A percentile compares a stretch with the other conserved stretches of the same genome.
Conservation (phyloP, 1,140 invertebrate species). For the Pogonomyrmex californicus region DNA sequence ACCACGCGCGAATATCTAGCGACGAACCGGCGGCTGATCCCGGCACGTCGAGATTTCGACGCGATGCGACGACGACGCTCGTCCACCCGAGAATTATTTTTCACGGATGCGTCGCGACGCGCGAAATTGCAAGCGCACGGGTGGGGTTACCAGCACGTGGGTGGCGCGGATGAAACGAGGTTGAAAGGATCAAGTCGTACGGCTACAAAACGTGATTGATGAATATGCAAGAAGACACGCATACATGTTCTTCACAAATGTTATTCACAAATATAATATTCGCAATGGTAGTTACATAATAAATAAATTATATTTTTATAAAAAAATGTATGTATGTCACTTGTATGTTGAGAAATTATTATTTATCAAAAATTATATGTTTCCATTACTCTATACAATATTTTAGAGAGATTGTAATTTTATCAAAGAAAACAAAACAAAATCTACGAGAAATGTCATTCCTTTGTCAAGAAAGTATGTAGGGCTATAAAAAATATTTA, state of each 20-base stretch:
- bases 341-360: neutral
- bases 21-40: neutral
- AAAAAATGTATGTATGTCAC: neutral
- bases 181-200: neutral
- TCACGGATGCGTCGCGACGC: conserved; percentile 23
- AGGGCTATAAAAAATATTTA: neutral
- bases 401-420: neutral
- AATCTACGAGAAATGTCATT: neutral
- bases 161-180: neutral
- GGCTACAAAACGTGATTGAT: neutral
- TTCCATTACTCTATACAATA: neutral
- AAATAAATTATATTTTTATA: neutral
- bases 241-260: neutral
- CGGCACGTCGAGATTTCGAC: conserved; percentile 49
- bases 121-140: conserved; percentile 3
- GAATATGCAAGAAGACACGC: neutral
- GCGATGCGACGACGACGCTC: neutral
- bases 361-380: neutral
- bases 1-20: conserved; percentile 37
- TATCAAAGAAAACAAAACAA: neutral
- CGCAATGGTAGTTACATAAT: neutral
- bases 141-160: neutral
- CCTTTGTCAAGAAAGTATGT: neutral
- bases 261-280: no score
- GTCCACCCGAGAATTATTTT: conserved; percentile 44